Percentiles rank a stretch among this genome's conserved stretches.
These are phyloP conservation scores for Helogale parvula DNA, from an alignment of 2,113 vertebrate genomes.

Conservation along the genomic window DNA sequence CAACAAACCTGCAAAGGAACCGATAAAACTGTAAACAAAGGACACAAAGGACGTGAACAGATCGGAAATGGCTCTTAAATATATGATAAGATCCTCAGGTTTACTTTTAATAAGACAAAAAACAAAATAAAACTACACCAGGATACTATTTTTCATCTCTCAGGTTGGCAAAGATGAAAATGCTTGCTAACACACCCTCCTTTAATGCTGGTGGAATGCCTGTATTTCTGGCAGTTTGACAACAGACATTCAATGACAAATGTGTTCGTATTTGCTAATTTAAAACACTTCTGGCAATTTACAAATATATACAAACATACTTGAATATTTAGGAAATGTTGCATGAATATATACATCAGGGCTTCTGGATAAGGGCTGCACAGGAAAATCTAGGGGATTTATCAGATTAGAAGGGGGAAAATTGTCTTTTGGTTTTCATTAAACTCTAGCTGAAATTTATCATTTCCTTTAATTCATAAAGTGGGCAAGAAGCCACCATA, in stretches of 20 bases:
- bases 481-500: not conserved
- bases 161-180: not conserved
- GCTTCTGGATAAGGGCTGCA: not conserved
- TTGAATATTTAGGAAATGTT: not conserved
- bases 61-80: not conserved
- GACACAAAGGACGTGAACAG: not conserved
- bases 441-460: not conserved
- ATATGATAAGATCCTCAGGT: not conserved
- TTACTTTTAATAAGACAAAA: not conserved
- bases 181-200: not conserved
- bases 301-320: not conserved
- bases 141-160: not conserved
- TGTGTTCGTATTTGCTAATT: not conserved
- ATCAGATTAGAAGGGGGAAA: not conserved
- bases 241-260: not conserved
- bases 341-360: not conserved
- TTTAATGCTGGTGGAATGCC: not conserved
- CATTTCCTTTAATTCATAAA: constrained; percentile 24
- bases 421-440: not conserved
- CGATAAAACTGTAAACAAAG: not conserved
- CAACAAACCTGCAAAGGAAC: not conserved
- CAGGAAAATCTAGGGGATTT: not conserved
- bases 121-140: not conserved
- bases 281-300: constrained; percentile 25
- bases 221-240: not conserved